A percentile compares a stretch with the other conserved stretches of the same genome.
Evolutionary conservation across 2,888 invertebrate species (phyloP).

Genomic region (Sinodicranocentrus sp.): DNA sequence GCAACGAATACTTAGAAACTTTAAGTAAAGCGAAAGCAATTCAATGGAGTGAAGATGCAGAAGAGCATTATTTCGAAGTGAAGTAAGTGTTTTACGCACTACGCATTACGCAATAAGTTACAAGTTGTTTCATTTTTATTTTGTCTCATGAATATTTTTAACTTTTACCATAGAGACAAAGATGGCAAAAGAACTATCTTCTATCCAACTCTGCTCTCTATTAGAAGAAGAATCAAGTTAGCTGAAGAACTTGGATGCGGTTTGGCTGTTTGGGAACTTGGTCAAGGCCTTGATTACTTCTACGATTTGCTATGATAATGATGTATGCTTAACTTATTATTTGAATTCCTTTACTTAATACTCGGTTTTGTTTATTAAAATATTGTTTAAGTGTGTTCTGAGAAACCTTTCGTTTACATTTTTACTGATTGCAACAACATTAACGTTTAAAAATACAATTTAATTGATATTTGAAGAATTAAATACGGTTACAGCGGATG

Average conservation of each 20-base stretch:
- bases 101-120: background rate
- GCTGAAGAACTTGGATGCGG: conserved; percentile 85
- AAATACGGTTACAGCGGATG: no score
- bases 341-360: no score
- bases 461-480: no score
- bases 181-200: conserved; percentile 88
- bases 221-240: conserved; percentile 88
- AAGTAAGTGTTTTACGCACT: conserved; percentile 82
- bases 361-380: no score
- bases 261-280: conserved; percentile 96
- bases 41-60: conserved; percentile 86
- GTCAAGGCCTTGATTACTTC: conserved; percentile 96
- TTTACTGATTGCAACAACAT: no score
- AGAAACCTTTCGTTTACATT: no score
- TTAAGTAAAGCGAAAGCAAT: conserved; percentile 87
- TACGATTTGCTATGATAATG: conserved; percentile 92
- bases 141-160: background rate
- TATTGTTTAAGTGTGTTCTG: no score
- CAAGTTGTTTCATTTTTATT: background rate
- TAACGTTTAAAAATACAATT: no score
- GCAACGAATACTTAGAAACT: conserved; percentile 87
- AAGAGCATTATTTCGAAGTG: conserved; percentile 91
- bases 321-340: no score
- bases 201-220: conserved; percentile 93
- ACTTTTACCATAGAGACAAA: conserved; percentile 80